phyloP scores from a whole-genome alignment of 1,140 invertebrate genomes.

The Danaus melanippus region DNA sequence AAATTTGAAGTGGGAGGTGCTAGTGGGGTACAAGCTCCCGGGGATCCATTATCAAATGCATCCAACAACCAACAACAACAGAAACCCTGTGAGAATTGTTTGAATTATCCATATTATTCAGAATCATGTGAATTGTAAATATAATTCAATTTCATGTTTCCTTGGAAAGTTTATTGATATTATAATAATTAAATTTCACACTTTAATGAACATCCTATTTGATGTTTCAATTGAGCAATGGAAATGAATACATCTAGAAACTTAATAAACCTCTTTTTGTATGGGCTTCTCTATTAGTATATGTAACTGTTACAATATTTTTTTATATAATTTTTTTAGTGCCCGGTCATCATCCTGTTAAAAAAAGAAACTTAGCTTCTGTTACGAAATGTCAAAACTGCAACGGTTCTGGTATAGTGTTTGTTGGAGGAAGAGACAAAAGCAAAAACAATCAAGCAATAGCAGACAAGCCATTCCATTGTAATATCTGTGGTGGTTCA shows the following conservation, averaged over 20 bases:
- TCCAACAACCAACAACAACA: constrained; percentile 45
- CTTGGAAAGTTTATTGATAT: constrained; percentile 4
- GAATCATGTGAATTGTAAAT: not conserved
- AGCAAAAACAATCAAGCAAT: constrained; percentile 69
- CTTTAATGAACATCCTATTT: no score
- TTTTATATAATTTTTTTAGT: constrained; percentile 33
- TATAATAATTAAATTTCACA: no score
- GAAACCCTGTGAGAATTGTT: constrained; percentile 53
- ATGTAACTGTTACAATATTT: no score
- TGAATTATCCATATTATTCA: not conserved
- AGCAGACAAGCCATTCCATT: constrained; percentile 86
- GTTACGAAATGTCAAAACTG: constrained; percentile 90
- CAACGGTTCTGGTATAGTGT: constrained; percentile 88
- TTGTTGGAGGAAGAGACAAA: constrained; percentile 76
- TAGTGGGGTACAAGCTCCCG: constrained; percentile 43
- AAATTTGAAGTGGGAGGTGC: constrained; percentile 72
- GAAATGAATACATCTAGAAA: no score
- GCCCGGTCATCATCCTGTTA: constrained; percentile 84
- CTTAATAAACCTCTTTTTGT: no score
- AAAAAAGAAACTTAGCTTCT: constrained; percentile 84
- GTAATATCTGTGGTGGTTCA: constrained; percentile 87
- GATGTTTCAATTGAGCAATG: no score
- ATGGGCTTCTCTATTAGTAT: no score
- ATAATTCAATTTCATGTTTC: not conserved
- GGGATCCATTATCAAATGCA: constrained; percentile 42